These are phyloP conservation scores for Volucella inflata DNA, from an alignment of 2,888 invertebrate species.

Conservation along the genomic window DNA sequence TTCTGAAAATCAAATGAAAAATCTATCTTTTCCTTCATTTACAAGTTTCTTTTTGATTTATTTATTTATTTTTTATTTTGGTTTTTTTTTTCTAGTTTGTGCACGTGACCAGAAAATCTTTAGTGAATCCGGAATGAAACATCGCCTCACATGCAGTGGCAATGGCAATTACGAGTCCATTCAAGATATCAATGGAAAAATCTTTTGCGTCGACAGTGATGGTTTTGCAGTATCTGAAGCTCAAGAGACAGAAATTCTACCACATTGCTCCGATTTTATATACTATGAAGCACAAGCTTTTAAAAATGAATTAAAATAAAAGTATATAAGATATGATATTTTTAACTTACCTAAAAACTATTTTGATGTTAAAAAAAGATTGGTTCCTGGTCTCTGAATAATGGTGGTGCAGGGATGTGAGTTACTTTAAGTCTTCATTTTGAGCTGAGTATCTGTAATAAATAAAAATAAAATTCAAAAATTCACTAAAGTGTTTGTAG, in stretches of 20 bases:
- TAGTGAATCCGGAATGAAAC: conserved; percentile 84
- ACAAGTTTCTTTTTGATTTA: no score
- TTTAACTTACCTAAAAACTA: conserved; percentile 55
- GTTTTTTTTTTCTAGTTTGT: conserved; percentile 84
- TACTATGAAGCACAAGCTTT: conserved; percentile 72
- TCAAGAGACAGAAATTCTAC: conserved; percentile 57
- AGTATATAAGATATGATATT: not conserved
- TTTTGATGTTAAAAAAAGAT: conserved; percentile 69
- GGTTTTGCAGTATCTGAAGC: conserved; percentile 84
- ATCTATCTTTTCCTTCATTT: no score
- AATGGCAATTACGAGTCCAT: conserved; percentile 86
- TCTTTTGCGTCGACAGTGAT: conserved; percentile 87
- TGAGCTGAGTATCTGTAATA: conserved; percentile 68
- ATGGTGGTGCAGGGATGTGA: conserved; percentile 33
- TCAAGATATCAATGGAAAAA: conserved; percentile 85
- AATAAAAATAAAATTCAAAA: conserved; percentile 15
- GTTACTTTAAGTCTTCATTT: conserved; percentile 64
- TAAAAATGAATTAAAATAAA: conserved; percentile 18
- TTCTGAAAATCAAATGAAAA: no score
- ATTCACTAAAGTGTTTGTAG: not conserved
- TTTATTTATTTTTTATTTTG: not conserved
- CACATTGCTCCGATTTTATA: conserved; percentile 68
- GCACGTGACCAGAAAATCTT: conserved; percentile 86
- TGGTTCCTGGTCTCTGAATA: conserved; percentile 69
- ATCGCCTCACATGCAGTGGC: conserved; percentile 84